A percentile compares a stretch with the other conserved stretches of the same genome.
Conservation (phyloP, 92 coral and sea anemone genomes). For the Zoanthus solanderi region DNA sequence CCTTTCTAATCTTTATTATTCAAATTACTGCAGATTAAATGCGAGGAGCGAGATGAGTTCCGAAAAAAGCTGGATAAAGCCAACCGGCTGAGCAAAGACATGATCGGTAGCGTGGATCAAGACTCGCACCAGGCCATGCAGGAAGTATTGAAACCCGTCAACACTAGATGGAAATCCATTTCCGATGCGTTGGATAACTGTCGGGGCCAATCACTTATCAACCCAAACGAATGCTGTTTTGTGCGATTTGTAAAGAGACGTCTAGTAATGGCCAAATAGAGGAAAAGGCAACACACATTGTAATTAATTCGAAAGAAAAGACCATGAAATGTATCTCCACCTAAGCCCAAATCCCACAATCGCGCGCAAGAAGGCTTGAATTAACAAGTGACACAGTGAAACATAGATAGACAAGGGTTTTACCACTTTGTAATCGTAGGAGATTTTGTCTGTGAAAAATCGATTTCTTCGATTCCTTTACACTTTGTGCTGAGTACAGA, state of each 20-base stretch:
- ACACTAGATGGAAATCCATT: conserved; percentile 80
- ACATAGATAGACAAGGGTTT: too few relatives aligned
- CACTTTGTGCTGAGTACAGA: too few relatives aligned
- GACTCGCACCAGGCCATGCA: conserved; percentile 73
- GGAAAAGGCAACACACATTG: not conserved
- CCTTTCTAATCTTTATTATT: not conserved
- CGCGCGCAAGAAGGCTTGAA: too few relatives aligned
- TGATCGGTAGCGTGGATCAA: conserved; percentile 68
- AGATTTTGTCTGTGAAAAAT: too few relatives aligned
- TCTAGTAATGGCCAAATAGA: conserved; percentile 47
- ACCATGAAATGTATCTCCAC: too few relatives aligned
- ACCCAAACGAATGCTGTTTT: conserved; percentile 82
- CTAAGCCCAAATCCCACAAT: too few relatives aligned
- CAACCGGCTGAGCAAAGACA: conserved; percentile 66
- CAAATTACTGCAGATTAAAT: conserved; percentile 59
- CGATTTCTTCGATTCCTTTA: too few relatives aligned
- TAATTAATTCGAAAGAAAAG: too few relatives aligned
- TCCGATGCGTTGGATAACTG: conserved; percentile 70
- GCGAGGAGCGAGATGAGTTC: conserved; percentile 78
- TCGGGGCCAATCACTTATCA: conserved; percentile 63
- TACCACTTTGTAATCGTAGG: too few relatives aligned
- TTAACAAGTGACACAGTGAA: too few relatives aligned
- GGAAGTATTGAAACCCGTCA: conserved; percentile 65
- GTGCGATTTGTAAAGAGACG: conserved; percentile 69
- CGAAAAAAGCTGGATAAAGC: conserved; percentile 70